Base-by-base conservation (phyloP, 2,113 vertebrate genomes). In the Ageneiosus marmoratus region DNA sequence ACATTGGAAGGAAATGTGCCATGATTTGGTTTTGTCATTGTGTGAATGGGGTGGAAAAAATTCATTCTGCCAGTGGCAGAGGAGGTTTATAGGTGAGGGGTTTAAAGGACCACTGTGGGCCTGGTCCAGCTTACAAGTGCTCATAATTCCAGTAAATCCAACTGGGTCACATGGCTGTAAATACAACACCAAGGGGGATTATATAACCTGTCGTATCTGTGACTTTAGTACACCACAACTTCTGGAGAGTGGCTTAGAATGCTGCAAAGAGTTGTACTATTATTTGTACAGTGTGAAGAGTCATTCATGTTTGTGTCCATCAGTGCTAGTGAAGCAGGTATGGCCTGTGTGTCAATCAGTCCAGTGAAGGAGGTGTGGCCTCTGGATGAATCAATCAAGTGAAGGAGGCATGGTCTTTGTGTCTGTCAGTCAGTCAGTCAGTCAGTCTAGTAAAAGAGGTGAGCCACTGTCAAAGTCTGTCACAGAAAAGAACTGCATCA, bases 141-240 rank as follows among this genome's bases (percentile, higher is more conserved):
- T 65, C 48, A 1, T 51, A 32, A 41, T 3, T 51, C 51, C 53
- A 24, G 60, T 84, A 73, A 82, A 81, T 87, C 48, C 56, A 65
- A 48, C 65, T 56, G 34, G 65, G 16, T 11, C 37, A n/a, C 77
- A 60, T 3, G 48, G 67, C 67, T 79, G 50, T 58, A 74, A 44
- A 41, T 48, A 50, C 15, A 5, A 74, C 60, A 63, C 51, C 85
- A 65, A 29, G 3, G 55, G 37, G 82, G 12, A 41, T 46, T 37
- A 29, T 72, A 69, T 41, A 80, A 76, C 58, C 80, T 4, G 18
- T 50, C 6, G n/a, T 15, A 44, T 63, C n/a, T 70, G 51, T 12
- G 51, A 55, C 51, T 81, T 81, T 13, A 32, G 51, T 56, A 24
- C 53, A 12, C 34, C 37, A 6, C 53, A 79, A 4, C 12, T 60